A percentile compares a stretch with the other conserved stretches of the same genome.
Evolutionary conservation across 2,113 vertebrate species (phyloP).

Genomic region (Beaufortia kweichowensis): DNA sequence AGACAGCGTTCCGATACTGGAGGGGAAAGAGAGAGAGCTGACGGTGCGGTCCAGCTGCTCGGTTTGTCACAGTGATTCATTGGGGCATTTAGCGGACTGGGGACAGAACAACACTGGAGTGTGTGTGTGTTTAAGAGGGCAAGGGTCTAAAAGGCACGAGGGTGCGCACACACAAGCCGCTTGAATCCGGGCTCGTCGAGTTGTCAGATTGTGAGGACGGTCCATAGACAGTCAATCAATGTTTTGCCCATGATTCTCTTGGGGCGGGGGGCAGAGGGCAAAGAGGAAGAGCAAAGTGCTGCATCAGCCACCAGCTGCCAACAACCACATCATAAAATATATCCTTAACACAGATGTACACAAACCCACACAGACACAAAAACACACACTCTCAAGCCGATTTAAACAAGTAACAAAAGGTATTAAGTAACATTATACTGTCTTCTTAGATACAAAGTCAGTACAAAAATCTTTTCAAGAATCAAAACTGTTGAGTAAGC

Average conservation of each 20-base stretch:
- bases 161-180: slow-evolving; percentile 47
- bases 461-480: too few relatives aligned
- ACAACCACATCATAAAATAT: slow-evolving; percentile 40
- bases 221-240: slow-evolving; percentile 61
- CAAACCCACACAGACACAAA: slow-evolving; percentile 2
- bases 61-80: slow-evolving; percentile 64
- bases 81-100: slow-evolving; percentile 53
- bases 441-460: too few relatives aligned
- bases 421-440: background rate
- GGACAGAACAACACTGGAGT: slow-evolving; percentile 46
- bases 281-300: slow-evolving; percentile 46
- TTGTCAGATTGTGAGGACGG: slow-evolving; percentile 49
- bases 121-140: slow-evolving; percentile 56
- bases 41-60: slow-evolving; percentile 41
- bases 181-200: slow-evolving; percentile 43
- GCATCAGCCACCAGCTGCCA: slow-evolving; percentile 59
- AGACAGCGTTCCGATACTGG: background rate
- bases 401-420: background rate
- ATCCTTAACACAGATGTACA: slow-evolving; percentile 3
- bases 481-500: too few relatives aligned
- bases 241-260: slow-evolving; percentile 53
- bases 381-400: background rate
- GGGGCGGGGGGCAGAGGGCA: slow-evolving; percentile 45
- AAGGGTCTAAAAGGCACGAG: slow-evolving; percentile 49
- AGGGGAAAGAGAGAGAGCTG: slow-evolving; percentile 33